Evolutionary conservation across 2,113 vertebrate genomes (phyloP).

Genomic region (Panurus biarmicus): DNA sequence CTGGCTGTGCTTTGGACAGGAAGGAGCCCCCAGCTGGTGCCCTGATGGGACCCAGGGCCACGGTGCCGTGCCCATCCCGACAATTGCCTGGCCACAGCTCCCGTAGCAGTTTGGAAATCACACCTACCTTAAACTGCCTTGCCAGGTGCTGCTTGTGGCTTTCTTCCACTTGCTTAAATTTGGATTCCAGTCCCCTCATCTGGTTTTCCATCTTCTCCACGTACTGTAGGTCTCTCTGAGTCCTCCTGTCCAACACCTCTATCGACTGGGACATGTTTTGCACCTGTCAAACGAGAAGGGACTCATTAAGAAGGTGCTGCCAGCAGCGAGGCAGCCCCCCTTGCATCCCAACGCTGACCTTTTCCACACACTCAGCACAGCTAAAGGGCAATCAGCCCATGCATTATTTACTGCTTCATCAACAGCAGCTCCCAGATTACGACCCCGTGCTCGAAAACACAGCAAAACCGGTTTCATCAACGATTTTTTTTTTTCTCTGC

Average conservation of each 20-base stretch:
- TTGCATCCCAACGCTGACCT: background rate
- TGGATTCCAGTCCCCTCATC: conserved; percentile 94
- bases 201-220: conserved; percentile 99
- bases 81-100: background rate
- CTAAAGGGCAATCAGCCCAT: background rate
- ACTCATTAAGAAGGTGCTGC: background rate
- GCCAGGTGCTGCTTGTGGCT: conserved; percentile 96
- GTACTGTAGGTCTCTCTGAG: conserved; percentile 94
- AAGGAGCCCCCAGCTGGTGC: background rate
- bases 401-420: conserved; percentile 22
- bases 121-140: conserved; percentile 94
- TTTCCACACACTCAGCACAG: background rate
- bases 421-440: background rate
- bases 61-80: fast-evolving
- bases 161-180: conserved; percentile 97
- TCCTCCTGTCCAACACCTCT: conserved; percentile 95
- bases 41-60: background rate
- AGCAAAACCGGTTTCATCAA: background rate
- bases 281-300: conserved; percentile 74
- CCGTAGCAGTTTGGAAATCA: background rate
- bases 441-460: background rate
- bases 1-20: background rate
- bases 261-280: conserved; percentile 99
- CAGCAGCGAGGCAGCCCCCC: background rate
- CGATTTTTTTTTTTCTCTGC: background rate